Base-by-base conservation (phyloP, 2,113 vertebrate genomes). In the Ophiodon elongatus region DNA sequence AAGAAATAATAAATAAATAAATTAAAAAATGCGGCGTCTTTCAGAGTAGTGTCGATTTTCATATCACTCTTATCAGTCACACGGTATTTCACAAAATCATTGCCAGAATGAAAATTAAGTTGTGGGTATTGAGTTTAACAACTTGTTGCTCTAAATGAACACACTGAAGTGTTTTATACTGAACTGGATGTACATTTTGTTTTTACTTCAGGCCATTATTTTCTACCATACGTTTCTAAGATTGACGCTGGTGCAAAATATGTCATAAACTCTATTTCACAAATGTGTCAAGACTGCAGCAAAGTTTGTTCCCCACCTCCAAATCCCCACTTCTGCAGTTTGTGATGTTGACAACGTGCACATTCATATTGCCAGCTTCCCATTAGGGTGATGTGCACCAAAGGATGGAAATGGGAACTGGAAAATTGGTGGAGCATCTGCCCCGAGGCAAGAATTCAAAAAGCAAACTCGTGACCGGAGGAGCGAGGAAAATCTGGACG, bases 401-500 rank as follows among this genome's bases (percentile, higher is more conserved):
- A 41, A 59, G 73, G 73, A 41, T 37, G 7, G 54, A 73, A 73
- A 62, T 52, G 11, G 41, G 8, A 29, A 72, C 29, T 41, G 57
- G 57, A n/a, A 76, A 74, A 63, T 10, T 75, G 60, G 7, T 29
- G 74, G 68, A 78, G 83, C 68, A 29, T 87, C 57, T 80, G 77
- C 60, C 82, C 76, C 0, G 33, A 74, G 82, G 59, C 62, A 17
- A 52, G 68, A 70, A 71, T 65, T 77, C 63, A 65, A 73, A 85
- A 80, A 65, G 62, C 76, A 52, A 88, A 83, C 25, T 70, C 4
- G 47, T 71, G 79, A 59, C 84, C 3, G 2, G 23, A 54, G 29
- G 35, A 82, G 74, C n/a, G 69, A 76, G 52, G 13, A 81, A 74
- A 88, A 78, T 77, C 59, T 82, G 74, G 80, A 71, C 25, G 14